Evolutionary conservation across 35 echinoderm and acorn worm genomes (phyloP).

Genomic region (Anneissia japonica): DNA sequence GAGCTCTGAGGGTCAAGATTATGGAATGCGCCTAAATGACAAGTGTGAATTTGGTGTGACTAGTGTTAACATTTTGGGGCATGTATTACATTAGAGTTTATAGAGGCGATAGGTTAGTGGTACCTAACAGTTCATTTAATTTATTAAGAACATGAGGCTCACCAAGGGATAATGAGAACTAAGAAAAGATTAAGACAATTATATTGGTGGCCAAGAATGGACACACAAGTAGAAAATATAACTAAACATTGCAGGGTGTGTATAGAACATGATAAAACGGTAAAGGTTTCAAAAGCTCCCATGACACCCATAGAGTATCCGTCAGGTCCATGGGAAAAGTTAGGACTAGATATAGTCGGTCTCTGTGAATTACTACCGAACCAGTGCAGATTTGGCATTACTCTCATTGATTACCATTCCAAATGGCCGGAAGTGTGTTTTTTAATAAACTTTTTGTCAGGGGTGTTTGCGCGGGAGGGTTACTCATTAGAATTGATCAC

Average conservation of each 20-base stretch:
- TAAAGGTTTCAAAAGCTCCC: too few relatives aligned
- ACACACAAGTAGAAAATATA: too few relatives aligned
- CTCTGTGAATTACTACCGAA: conserved; percentile 19
- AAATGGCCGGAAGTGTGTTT: conserved; percentile 62
- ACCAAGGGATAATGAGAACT: too few relatives aligned
- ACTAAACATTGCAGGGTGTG: too few relatives aligned
- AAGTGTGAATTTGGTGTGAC: conserved; percentile 16
- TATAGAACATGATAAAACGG: too few relatives aligned
- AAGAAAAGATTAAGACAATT: too few relatives aligned
- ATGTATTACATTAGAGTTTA: conserved; percentile 10
- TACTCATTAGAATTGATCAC: conserved; percentile 35
- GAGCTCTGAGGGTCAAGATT: background rate
- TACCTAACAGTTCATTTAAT: too few relatives aligned
- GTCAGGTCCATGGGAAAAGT: conserved; percentile 63
- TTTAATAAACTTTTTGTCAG: conserved; percentile 23
- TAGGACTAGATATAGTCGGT: conserved; percentile 44
- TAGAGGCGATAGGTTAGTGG: too few relatives aligned
- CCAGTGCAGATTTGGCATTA: conserved; percentile 44
- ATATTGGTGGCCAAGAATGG: too few relatives aligned
- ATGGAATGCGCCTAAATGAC: conserved; percentile 11
- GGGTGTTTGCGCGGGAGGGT: conserved; percentile 42
- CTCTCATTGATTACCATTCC: conserved; percentile 39
- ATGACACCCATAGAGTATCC: too few relatives aligned
- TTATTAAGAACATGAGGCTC: too few relatives aligned
- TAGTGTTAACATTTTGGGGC: conserved; percentile 9